Base-by-base conservation (phyloP, 2,797 vertebrate genomes). In the Esox lucius region DNA sequence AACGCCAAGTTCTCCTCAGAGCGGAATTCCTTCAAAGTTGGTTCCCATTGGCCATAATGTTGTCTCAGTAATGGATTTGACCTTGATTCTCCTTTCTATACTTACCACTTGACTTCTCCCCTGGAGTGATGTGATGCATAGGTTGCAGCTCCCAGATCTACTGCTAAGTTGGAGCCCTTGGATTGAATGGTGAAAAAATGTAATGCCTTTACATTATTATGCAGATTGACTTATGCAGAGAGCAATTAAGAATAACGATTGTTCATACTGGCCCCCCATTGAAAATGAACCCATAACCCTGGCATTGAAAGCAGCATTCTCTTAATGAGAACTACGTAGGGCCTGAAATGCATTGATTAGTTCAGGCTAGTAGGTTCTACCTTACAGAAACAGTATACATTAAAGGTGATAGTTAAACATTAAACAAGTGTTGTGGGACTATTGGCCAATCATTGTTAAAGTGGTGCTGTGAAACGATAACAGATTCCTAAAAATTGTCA, bases 31-130 rank as follows among this genome's bases (percentile, higher is more conserved):
- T 24, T 78, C 76, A 65, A 5, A 28, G 48, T 51, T 31, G 2
- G 26, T 67, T 78, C 79, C 75, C 73, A 1, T 26, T 0, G 78
- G 35, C 61, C 33, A 72, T 28, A 75, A 77, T 13, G 78, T 68
- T 5, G 46, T 75, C 78, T 80, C 71, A 82, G 86, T 89, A 81
- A 75, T 70, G 74, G 26, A 26, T 79, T 46, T 83, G 80, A 89
- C 79, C 83, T 90, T 89, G 84, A 81, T 62, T 84, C 81, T 79
- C 75, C 74, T 85, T 87, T 65, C 84, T 90, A 75, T 88, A 86
- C 72, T 86, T 75, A 76, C 68, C 79, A 72, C 16, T 84, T 83
- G 51, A 75, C 79, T 26, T 83, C 83, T 80, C 71, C 71, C 78
- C 75, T 69, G 24, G 17, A 59, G 68, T 65, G 51, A 64, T 70